Base-by-base conservation (phyloP, 2,797 vertebrate species). In the Tauraco hartlaubi region DNA sequence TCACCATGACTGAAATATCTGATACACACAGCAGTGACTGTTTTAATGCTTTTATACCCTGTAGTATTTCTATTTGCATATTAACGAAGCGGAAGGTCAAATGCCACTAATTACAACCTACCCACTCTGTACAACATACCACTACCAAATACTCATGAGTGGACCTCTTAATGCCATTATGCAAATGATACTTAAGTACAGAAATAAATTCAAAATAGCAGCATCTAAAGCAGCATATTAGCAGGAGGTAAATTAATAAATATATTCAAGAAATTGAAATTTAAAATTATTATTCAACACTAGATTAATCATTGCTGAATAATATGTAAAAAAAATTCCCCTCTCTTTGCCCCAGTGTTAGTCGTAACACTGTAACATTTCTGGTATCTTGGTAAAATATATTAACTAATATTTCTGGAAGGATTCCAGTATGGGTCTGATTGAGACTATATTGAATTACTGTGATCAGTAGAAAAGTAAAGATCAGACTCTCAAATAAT, bases 61-160 rank as follows among this genome's bases (percentile, higher is more conserved):
- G 98, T 95, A 97, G 97, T 98, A 98, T 97, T 98, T 98, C 98
- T 98, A 99, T 99, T 99, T 99, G 98, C 99, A 99, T 99, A 98
- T 98, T 99, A 99, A 99, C 99, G 98, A 99, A 98, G 97, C 97
- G 98, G 98, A 99, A 99, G 99, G 99, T 98, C 99, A 99, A 99
- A 99, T 99, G 99, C 98, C 98, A 98, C 98, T 99, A 99, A 99
- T 99, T 99, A 99, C 98, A 99, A 98, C 98, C 97, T 98, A 98
- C 98, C 97, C 98, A 98, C 98, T 98, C 98, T 98, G 98, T 98
- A 98, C 99, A 99, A 98, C 98, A 98, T 98, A 98, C 97, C 98
- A 98, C 98, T 96, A 97, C 95, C 96, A 98, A 99, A 99, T 98
- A 98, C 98, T 98, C 96, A 98, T 98, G 97, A 97, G 98, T 98